Percentiles rank a stretch among this genome's conserved stretches.
Conservation (phyloP, 2,797 vertebrate species). For the Periparus ater region DNA sequence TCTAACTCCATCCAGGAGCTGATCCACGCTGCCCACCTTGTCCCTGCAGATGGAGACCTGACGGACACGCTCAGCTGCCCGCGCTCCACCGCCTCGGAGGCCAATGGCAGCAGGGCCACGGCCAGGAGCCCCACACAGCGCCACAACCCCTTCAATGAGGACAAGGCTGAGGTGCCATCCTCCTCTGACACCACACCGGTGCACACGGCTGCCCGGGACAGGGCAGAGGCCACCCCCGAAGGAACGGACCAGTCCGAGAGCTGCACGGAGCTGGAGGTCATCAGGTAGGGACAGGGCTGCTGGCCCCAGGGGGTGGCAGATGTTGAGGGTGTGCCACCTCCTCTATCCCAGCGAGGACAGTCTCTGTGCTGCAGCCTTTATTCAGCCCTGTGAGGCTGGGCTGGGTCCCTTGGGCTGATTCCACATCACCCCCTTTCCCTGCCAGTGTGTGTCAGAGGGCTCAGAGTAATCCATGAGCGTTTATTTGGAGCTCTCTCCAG, state of each 20-base stretch:
- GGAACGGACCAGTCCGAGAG: conserved; percentile 72
- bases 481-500: neutral
- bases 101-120: conserved; percentile 44
- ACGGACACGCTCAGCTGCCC: conserved; percentile 91
- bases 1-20: accelerated
- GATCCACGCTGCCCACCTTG: neutral
- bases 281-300: conserved; percentile 80
- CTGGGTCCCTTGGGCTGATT: neutral
- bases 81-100: conserved; percentile 82
- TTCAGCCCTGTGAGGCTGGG: neutral
- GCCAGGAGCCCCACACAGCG: conserved; percentile 86
- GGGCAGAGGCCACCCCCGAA: conserved; percentile 57
- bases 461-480: neutral
- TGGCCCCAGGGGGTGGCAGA: neutral
- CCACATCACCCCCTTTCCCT: neutral
- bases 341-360: accelerated
- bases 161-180: conserved; percentile 60
- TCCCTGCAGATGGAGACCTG: conserved; percentile 88
- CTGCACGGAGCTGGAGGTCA: conserved; percentile 90
- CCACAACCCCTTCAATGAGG: conserved; percentile 92
- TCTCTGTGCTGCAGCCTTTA: neutral
- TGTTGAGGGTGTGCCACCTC: neutral
- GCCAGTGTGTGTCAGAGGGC: neutral
- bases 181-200: conserved; percentile 88
- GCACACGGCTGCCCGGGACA: conserved; percentile 74